Conservation (phyloP, 1,140 invertebrate species). For the Trypoxylus dichotomus region DNA sequence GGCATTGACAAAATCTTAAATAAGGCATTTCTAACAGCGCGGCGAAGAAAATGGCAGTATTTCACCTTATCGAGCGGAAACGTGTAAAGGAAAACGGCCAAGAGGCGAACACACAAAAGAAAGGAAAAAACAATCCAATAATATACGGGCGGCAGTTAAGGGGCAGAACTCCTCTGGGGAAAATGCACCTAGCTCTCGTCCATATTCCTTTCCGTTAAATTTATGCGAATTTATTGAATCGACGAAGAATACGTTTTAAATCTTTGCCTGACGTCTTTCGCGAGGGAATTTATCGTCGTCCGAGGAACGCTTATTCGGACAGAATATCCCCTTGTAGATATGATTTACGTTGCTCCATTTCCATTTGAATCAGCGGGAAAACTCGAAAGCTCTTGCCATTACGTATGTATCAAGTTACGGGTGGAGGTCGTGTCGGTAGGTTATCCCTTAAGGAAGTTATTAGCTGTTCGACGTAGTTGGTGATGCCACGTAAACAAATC, state of each 20-base stretch:
- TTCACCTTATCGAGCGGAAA: too few relatives aligned
- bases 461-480: not conserved
- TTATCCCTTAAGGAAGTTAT: not conserved
- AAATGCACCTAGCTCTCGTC: not conserved
- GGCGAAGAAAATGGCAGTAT: too few relatives aligned
- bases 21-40: too few relatives aligned
- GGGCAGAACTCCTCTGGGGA: not conserved
- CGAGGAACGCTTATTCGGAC: not conserved
- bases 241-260: not conserved
- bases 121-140: not conserved
- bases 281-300: not conserved
- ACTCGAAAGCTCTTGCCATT: not conserved
- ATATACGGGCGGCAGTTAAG: not conserved
- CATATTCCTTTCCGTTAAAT: not conserved
- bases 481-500: not conserved
- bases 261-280: not conserved
- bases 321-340: not conserved
- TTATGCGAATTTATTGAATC: slow-evolving; percentile 3
- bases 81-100: too few relatives aligned
- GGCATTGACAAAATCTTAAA: too few relatives aligned
- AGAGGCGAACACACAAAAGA: not conserved
- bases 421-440: not conserved
- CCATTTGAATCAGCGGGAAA: not conserved
- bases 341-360: not conserved
- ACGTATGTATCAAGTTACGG: not conserved